phyloP scores from a whole-genome alignment of 2,888 invertebrate genomes.

The Salpingus planirostris region DNA sequence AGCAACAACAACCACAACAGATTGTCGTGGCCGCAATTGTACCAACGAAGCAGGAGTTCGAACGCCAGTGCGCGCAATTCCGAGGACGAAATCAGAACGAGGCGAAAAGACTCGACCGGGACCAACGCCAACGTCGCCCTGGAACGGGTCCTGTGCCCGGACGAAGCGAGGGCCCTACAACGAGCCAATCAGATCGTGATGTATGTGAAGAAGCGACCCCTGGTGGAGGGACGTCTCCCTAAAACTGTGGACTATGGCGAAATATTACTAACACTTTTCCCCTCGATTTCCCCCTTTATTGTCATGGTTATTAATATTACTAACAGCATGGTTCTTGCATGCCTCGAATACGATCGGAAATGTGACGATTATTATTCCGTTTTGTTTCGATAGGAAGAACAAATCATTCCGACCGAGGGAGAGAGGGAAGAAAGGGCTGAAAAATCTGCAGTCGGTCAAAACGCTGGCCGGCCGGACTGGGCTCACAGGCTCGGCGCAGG shows the following conservation, averaged over 20 bases:
- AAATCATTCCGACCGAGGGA: conserved; percentile 85
- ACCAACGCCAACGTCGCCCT: conserved; percentile 43
- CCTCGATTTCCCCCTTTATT: background rate
- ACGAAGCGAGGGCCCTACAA: conserved; percentile 74
- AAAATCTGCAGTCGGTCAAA: conserved; percentile 87
- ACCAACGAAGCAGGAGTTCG: conserved; percentile 28
- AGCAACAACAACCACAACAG: conserved; percentile 44
- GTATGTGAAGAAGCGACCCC: conserved; percentile 48
- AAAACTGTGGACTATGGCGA: background rate
- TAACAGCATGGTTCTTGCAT: conserved; percentile 13
- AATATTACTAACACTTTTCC: background rate
- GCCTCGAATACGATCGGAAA: conserved; percentile 1
- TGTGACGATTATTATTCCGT: background rate
- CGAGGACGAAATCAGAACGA: conserved; percentile 41
- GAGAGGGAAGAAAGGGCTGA: conserved; percentile 76
- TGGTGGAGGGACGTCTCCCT: conserved; percentile 9
- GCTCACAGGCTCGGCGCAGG: conserved; percentile 46
- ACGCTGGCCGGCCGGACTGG: conserved; percentile 72
- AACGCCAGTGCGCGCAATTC: conserved; percentile 27
- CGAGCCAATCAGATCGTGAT: conserved; percentile 81
- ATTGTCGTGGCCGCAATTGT: conserved; percentile 51
- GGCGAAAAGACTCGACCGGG: conserved; percentile 32
- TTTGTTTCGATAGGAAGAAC: conserved; percentile 22
- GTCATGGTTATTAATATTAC: conserved; percentile 2
- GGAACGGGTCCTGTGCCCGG: conserved; percentile 56